phyloP scores from a whole-genome alignment of 2,113 vertebrate genomes.

The Fregata magnificens region DNA sequence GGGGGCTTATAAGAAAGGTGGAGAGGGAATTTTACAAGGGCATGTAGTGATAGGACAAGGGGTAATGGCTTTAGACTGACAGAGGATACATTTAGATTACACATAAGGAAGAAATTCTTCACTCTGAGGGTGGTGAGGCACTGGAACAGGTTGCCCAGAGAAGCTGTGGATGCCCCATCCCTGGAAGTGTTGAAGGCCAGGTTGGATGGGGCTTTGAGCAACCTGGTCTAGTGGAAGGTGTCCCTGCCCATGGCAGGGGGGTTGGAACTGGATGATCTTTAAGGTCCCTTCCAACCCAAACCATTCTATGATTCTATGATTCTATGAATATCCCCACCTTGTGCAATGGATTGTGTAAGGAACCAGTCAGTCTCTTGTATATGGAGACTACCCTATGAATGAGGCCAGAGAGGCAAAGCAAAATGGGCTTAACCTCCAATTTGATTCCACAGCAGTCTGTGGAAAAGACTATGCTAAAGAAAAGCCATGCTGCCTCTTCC shows the following conservation, averaged over 20 bases:
- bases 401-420: neutral
- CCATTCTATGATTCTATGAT: neutral
- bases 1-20: neutral
- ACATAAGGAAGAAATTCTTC: neutral
- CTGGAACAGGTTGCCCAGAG: neutral
- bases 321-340: neutral
- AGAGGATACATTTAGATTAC: neutral
- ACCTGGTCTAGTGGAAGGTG: neutral
- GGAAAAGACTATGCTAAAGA: neutral
- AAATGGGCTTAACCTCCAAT: neutral
- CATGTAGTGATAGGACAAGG: neutral
- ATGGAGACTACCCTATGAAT: neutral
- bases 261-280: neutral
- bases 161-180: neutral
- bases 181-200: neutral
- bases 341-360: neutral
- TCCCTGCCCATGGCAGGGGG: neutral
- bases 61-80: neutral
- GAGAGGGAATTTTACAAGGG: neutral
- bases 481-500: neutral
- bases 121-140: neutral
- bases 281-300: neutral
- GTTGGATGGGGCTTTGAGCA: neutral
- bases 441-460: neutral
- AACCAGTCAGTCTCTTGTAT: neutral